Evolutionary conservation across 1,140 invertebrate genomes (phyloP).

Genomic region (Marisa cornuarietis): DNA sequence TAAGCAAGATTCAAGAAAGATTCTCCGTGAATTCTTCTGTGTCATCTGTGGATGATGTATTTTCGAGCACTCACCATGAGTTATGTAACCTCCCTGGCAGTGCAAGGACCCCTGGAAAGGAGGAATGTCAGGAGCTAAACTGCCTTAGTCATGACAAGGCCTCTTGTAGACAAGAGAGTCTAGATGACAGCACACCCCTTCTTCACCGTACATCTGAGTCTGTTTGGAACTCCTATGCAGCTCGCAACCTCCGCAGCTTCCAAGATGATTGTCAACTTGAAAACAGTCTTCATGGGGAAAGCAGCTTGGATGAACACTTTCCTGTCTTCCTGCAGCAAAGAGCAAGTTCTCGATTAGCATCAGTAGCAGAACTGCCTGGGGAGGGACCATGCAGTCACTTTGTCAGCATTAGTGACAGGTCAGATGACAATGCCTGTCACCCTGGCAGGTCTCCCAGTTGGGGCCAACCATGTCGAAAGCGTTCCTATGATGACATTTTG

Average conservation of each 20-base stretch:
- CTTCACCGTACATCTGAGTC: slow-evolving; percentile 53
- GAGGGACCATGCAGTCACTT: neutral
- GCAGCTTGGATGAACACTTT: neutral
- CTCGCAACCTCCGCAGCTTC: slow-evolving; percentile 52
- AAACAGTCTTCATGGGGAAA: slow-evolving; percentile 38
- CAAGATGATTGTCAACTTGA: slow-evolving; percentile 53
- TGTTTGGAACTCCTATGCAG: slow-evolving; percentile 55
- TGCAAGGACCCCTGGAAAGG: slow-evolving; percentile 5
- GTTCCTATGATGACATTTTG: neutral
- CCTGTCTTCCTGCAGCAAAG: neutral
- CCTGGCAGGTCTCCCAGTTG: neutral
- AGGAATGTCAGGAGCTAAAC: slow-evolving; percentile 16
- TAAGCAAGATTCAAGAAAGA: slow-evolving; percentile 19
- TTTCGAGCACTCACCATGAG: slow-evolving; percentile 12
- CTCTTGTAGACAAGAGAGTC: slow-evolving; percentile 43
- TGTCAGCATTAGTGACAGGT: neutral
- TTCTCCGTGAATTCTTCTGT: slow-evolving; percentile 7
- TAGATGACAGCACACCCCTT: slow-evolving; percentile 53
- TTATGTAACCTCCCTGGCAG: slow-evolving; percentile 14
- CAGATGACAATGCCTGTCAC: neutral
- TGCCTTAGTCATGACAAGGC: slow-evolving; percentile 53
- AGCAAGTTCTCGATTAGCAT: neutral
- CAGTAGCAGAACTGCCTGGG: slow-evolving; percentile 8
- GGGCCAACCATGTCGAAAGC: slow-evolving; percentile 4
- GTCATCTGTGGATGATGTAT: slow-evolving; percentile 18